These are phyloP conservation scores for Rhynchomys soricoides DNA, from an alignment of 2,113 vertebrate species.

Conservation along the genomic window DNA sequence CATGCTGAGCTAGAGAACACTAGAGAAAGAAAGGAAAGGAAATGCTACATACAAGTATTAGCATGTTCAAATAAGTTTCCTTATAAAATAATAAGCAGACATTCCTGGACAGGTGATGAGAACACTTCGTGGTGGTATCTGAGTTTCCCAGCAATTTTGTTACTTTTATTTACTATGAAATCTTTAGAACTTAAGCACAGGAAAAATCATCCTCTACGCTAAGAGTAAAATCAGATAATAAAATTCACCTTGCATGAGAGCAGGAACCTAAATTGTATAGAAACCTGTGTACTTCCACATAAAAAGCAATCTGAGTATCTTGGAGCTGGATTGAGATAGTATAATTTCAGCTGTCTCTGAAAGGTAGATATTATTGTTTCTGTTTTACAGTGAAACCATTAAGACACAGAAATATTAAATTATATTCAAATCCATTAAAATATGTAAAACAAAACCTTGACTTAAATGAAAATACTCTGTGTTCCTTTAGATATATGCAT, in stretches of 20 bases:
- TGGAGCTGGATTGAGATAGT: neutral
- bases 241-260: neutral
- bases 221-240: neutral
- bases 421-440: neutral
- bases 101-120: neutral
- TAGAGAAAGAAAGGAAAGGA: neutral
- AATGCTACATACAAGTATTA: neutral
- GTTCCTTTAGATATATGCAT: neutral
- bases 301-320: neutral
- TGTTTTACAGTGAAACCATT: neutral
- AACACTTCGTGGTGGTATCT: neutral
- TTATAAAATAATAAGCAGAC: neutral
- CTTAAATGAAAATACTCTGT: neutral
- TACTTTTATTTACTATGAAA: neutral
- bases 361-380: neutral
- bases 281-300: neutral
- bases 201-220: neutral
- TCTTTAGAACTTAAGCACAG: neutral
- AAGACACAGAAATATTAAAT: neutral
- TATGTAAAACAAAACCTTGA: neutral
- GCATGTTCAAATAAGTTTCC: neutral
- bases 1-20: neutral
- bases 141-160: accelerated
- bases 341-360: neutral
- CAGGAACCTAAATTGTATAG: neutral